Evolutionary conservation across 2,888 invertebrate genomes (phyloP).

Genomic region (Plusia festucae): DNA sequence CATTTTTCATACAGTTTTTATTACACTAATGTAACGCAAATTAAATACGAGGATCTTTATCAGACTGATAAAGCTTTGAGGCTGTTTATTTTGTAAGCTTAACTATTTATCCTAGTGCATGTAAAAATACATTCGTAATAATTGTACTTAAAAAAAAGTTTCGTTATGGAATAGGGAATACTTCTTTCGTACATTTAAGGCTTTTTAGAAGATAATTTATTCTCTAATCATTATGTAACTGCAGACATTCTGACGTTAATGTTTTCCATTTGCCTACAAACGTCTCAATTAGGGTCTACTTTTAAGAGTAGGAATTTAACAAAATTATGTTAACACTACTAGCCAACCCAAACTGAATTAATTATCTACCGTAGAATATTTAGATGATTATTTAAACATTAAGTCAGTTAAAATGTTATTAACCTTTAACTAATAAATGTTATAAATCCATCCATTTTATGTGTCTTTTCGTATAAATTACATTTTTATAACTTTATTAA

Average conservation of each 20-base stretch:
- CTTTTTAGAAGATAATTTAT: constrained; percentile 4
- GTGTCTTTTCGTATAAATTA: constrained; percentile 28
- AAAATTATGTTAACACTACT: constrained; percentile 2
- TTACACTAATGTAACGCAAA: constrained; percentile 3
- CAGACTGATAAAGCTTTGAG: background rate
- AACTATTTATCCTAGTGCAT: no score
- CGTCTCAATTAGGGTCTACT: background rate
- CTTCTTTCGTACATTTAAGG: no score
- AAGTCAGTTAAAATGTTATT: background rate
- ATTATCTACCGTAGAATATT: background rate
- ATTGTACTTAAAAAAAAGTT: no score
- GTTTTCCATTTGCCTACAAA: background rate
- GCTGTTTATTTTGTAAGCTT: no score
- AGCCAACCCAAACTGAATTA: background rate
- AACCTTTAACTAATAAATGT: constrained; percentile 1
- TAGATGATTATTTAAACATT: background rate
- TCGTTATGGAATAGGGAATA: no score
- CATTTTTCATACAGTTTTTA: constrained; percentile 1
- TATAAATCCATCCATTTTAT: constrained; percentile 1
- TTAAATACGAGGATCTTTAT: constrained; percentile 1
- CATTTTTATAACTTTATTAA: constrained; percentile 38
- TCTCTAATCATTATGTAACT: background rate
- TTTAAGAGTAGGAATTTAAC: background rate
- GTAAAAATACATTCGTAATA: no score
- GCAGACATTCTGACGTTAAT: background rate